phyloP scores from a whole-genome alignment of 2,888 invertebrate species.

The Rotaria magnacalcarata region DNA sequence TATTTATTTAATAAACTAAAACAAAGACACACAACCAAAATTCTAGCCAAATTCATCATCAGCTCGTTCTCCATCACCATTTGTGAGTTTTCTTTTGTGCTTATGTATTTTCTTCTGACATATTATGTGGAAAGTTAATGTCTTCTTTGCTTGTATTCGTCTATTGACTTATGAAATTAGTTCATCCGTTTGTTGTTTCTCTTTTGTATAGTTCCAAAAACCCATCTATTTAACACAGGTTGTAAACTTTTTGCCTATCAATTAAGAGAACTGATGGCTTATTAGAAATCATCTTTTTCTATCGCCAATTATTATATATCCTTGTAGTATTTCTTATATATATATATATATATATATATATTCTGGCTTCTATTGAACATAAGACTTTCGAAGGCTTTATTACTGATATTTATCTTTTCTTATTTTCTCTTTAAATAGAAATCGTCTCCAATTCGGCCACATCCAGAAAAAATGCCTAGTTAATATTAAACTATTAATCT shows the following conservation, averaged over 20 bases:
- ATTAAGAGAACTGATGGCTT: no score
- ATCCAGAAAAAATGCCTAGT: conserved; percentile 46
- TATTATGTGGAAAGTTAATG: no score
- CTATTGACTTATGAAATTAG: no score
- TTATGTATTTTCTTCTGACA: no score
- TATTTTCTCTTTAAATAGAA: background rate
- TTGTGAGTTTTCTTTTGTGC: background rate
- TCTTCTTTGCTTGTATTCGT: no score
- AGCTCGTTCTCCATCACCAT: background rate
- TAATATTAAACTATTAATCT: background rate
- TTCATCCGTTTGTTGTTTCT: no score
- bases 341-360: background rate
- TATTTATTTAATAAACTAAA: background rate
- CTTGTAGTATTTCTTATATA: background rate
- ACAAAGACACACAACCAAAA: background rate
- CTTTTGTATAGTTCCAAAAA: background rate
- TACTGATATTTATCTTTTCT: background rate
- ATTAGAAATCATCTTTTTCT: no score
- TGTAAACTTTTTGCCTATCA: background rate
- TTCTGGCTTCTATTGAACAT: background rate
- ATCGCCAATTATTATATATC: no score
- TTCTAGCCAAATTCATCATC: background rate
- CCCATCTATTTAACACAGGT: background rate
- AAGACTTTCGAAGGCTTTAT: background rate
- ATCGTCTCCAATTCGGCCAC: conserved; percentile 23